Base-by-base conservation (phyloP, 2,797 vertebrate genomes). In the Trachops cirrhosus region DNA sequence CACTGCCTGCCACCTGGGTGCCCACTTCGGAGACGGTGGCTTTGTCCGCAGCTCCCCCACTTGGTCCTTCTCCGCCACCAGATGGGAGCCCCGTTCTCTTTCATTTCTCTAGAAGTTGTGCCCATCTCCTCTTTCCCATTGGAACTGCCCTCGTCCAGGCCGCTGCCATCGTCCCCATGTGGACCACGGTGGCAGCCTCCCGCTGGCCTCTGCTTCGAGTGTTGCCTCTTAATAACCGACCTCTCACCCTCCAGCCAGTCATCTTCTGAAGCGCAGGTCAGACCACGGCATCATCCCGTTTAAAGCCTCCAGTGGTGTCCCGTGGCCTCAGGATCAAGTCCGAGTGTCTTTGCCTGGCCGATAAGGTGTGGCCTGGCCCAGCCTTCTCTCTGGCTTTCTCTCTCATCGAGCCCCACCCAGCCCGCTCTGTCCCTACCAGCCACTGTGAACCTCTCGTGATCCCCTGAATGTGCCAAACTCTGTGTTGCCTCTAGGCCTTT, bases 111-210 rank as follows among this genome's bases (percentile, higher is more conserved):
- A 32, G 15, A 79, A 46, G 52, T 2, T 6, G 16, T 44, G 52
- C 5, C 64, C 4, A 5, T 94, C 57, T 92, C 39, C 37, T 62
- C 34, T 74, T 68, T 46, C 39, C 26, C 32, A 12, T 2, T 2
- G 16, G 54, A 14, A 21, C 3, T 2, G 37, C n/a, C 44, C 52
- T 71, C 1, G 2, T 41, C 46, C 14, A n/a, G 80, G 71, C 67
- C 15, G 22, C 6, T 0, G 0, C n/a, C 12, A 1, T 18, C 82
- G 37, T 41, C 22, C 46, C 32, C 14, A 10, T 0, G 0, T 48
- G 85, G 75, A n/a, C 34, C 16, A 16, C 14, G 2, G 34, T 2
- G 10, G 8, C 29, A 5, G 1, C 39, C 39, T 50, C 32, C 32
- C 16, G 1, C 11, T 12, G 26, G 1, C 70, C 44, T 79, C 22